phyloP scores from a whole-genome alignment of 1,140 invertebrate species.

The Venustaconcha ellipsiformis region DNA sequence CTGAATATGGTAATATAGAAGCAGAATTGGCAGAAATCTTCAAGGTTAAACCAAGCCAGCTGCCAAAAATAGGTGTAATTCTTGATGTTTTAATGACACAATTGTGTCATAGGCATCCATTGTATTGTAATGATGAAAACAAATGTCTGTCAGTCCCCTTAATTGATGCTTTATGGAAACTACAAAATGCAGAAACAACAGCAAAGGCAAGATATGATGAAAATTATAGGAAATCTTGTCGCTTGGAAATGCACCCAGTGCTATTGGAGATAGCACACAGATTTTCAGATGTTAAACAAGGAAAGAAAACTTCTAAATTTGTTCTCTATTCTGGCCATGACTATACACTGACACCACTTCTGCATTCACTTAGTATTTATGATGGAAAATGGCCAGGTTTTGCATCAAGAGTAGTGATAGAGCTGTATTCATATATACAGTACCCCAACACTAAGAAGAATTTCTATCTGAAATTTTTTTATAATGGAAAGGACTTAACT shows the following conservation, averaged over 20 bases:
- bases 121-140: constrained; percentile 76
- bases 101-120: constrained; percentile 82
- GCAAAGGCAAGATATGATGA: constrained; percentile 42
- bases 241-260: constrained; percentile 66
- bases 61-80: constrained; percentile 70
- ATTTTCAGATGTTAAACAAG: constrained; percentile 80
- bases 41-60: constrained; percentile 14
- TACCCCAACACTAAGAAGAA: constrained; percentile 67
- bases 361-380: constrained; percentile 81
- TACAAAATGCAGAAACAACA: constrained; percentile 50
- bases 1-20: constrained; percentile 9
- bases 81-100: constrained; percentile 85
- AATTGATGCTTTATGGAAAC: constrained; percentile 57
- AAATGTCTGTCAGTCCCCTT: constrained; percentile 41
- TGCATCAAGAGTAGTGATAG: constrained; percentile 87
- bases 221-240: constrained; percentile 36
- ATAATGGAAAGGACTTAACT: constrained; percentile 90
- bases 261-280: constrained; percentile 72
- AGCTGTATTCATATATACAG: constrained; percentile 70
- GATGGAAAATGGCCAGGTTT: constrained; percentile 77
- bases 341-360: constrained; percentile 86
- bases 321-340: constrained; percentile 93
- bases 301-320: constrained; percentile 82
- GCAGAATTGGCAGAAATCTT: constrained; percentile 34
- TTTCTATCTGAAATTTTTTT: constrained; percentile 83